A percentile compares a stretch with the other conserved stretches of the same genome.
Evolutionary conservation across 2,113 vertebrate genomes (phyloP).

Genomic region (Phyllostomus discolor): DNA sequence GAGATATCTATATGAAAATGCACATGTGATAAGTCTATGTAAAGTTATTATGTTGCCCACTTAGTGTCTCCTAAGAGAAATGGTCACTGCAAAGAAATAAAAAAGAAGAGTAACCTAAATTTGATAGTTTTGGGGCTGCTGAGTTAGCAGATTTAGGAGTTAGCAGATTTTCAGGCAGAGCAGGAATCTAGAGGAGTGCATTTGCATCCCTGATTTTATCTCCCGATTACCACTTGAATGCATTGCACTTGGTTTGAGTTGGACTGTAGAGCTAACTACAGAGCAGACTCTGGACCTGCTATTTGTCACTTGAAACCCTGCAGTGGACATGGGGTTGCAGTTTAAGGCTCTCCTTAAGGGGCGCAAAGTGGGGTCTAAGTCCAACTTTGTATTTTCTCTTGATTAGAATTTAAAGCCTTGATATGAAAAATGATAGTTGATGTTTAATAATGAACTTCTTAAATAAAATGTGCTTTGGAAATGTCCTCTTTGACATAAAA

Average conservation of each 20-base stretch:
- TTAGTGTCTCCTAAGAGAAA: neutral
- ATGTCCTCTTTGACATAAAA: neutral
- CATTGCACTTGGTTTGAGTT: neutral
- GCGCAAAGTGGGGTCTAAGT: neutral
- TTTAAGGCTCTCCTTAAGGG: neutral
- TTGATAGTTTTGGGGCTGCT: neutral
- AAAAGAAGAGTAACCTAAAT: neutral
- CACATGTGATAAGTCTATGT: neutral
- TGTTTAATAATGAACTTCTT: neutral
- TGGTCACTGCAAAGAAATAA: neutral
- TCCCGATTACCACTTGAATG: neutral
- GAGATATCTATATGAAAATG: neutral
- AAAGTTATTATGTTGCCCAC: neutral
- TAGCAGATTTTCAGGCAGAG: neutral
- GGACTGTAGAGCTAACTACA: neutral
- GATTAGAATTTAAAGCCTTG: neutral
- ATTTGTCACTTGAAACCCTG: neutral
- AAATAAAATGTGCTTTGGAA: neutral
- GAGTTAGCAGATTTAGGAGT: neutral
- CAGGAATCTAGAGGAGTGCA: neutral
- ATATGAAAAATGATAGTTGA: neutral
- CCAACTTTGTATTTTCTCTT: neutral
- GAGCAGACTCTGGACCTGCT: neutral
- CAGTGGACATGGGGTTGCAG: neutral
- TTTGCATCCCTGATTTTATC: neutral